A percentile compares a stretch with the other conserved stretches of the same genome.
Conservation (phyloP, 2,888 invertebrate species). For the Eurytoma adleriae region DNA sequence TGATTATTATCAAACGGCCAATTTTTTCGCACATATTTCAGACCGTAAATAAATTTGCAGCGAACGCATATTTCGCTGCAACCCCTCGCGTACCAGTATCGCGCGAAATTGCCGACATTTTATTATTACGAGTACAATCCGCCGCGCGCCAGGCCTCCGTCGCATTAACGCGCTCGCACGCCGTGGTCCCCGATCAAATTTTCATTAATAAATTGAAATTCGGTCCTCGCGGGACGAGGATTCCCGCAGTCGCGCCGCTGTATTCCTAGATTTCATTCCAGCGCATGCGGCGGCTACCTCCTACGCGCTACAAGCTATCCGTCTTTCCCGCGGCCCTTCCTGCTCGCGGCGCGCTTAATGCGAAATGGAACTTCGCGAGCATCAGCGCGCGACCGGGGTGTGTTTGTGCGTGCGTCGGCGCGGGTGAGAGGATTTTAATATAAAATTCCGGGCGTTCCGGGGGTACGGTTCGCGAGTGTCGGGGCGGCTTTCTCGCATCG, state of each 20-base stretch:
- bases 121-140: slow-evolving; percentile 17
- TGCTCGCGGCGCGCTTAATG: slow-evolving; percentile 25
- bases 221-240: not conserved
- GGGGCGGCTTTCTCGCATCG: not conserved
- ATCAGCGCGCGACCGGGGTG: not conserved
- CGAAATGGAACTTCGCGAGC: slow-evolving; percentile 36
- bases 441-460: slow-evolving; percentile 67
- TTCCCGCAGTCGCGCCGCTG: not conserved
- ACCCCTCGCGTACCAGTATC: not conserved
- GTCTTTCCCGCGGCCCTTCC: not conserved
- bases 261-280: slow-evolving; percentile 24
- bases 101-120: not conserved
- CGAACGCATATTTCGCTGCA: not conserved
- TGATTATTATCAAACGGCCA: slow-evolving; percentile 18
- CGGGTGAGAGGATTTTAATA: slow-evolving; percentile 68
- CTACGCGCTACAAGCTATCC: not conserved
- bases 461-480: slow-evolving; percentile 55
- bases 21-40: not conserved
- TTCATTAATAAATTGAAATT: slow-evolving; percentile 42
- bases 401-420: not conserved
- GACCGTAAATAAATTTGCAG: not conserved
- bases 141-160: not conserved
- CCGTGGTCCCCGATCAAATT: slow-evolving; percentile 15
- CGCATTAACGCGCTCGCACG: not conserved
- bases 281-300: not conserved